phyloP scores from a whole-genome alignment of 2,888 invertebrate species.

The Patella depressa region DNA sequence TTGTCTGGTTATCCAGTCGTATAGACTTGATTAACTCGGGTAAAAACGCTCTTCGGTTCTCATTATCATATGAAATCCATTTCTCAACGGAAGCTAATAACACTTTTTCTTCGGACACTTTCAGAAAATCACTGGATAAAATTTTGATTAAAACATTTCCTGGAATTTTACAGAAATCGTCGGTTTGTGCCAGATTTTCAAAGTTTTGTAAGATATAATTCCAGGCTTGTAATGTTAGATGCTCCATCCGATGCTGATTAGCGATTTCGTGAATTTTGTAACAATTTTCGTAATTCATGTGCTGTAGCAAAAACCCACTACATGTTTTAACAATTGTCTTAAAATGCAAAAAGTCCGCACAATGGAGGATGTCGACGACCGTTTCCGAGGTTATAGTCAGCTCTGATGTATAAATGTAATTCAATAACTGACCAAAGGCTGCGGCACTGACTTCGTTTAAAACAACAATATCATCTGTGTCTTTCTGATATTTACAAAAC shows the following conservation, averaged over 20 bases:
- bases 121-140: slow-evolving; percentile 16
- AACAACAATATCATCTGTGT: not conserved
- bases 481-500: slow-evolving; percentile 18
- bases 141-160: slow-evolving; percentile 22
- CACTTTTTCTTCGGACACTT: slow-evolving; percentile 17
- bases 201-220: slow-evolving; percentile 20
- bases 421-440: slow-evolving; percentile 29
- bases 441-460: slow-evolving; percentile 22
- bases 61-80: slow-evolving; percentile 19
- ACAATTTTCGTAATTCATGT: slow-evolving; percentile 30
- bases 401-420: slow-evolving; percentile 31
- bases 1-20: slow-evolving; percentile 1
- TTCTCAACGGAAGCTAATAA: slow-evolving; percentile 16
- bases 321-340: slow-evolving; percentile 29
- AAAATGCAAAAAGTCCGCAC: slow-evolving; percentile 35
- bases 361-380: slow-evolving; percentile 30
- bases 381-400: slow-evolving; percentile 24
- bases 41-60: slow-evolving; percentile 6
- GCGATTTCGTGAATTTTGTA: slow-evolving; percentile 27
- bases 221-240: slow-evolving; percentile 21
- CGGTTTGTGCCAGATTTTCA: not conserved
- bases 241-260: slow-evolving; percentile 20
- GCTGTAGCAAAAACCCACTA: slow-evolving; percentile 27
- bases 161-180: slow-evolving; percentile 26
- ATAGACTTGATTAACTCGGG: slow-evolving; percentile 18